These are phyloP conservation scores for Luperina nickerlii DNA, from an alignment of 2,888 invertebrate genomes.

Conservation along the genomic window DNA sequence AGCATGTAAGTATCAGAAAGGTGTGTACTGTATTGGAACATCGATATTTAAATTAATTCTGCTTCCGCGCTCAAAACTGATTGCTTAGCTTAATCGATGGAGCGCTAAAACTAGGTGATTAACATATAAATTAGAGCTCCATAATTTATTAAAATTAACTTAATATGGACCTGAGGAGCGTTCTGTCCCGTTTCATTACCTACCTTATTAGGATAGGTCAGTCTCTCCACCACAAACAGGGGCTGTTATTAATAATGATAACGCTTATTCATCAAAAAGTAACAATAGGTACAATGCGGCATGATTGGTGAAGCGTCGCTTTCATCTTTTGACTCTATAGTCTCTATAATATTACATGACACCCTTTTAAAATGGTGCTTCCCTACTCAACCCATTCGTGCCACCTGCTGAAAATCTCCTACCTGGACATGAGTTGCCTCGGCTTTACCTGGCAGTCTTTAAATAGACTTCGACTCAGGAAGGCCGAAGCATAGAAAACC, in stretches of 20 bases:
- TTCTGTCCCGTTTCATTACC: not conserved
- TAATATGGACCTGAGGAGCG: not conserved
- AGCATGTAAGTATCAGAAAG: too few species aligned
- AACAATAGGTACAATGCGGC: not conserved
- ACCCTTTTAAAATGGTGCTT: not conserved
- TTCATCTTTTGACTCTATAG: not conserved
- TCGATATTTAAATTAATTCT: conserved; percentile 25
- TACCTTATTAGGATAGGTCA: not conserved
- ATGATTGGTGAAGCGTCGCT: not conserved
- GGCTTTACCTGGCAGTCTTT: not conserved
- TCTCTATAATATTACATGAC: not conserved
- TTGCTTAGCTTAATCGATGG: conserved; percentile 8
- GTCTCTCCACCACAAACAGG: not conserved
- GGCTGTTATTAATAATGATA: not conserved
- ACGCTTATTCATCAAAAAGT: not conserved
- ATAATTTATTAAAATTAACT: not conserved
- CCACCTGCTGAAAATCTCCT: not conserved
- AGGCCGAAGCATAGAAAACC: not conserved
- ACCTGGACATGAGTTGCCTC: not conserved
- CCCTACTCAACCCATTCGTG: not conserved
- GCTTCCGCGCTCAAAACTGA: conserved; percentile 13
- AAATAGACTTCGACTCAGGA: not conserved
- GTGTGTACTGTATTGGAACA: not conserved
- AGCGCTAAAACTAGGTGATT: conserved; percentile 3
- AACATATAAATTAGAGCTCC: conserved; percentile 19